A percentile compares a stretch with the other conserved stretches of the same genome.
phyloP scores from a whole-genome alignment of 2,888 invertebrate genomes.

The Psylliodes chrysocephalus region DNA sequence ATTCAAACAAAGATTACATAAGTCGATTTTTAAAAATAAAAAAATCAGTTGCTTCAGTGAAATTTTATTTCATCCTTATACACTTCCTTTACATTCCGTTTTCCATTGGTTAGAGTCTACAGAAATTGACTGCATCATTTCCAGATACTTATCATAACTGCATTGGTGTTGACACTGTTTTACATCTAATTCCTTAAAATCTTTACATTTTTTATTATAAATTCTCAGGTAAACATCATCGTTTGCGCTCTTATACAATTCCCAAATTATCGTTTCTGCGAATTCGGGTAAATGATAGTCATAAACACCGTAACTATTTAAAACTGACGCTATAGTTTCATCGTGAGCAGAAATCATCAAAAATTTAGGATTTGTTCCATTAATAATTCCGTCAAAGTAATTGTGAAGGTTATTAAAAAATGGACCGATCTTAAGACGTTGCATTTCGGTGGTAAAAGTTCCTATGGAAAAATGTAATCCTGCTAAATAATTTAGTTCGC shows the following conservation, averaged over 20 bases:
- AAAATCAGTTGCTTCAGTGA: too few species aligned
- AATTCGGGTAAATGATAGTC: slow-evolving; percentile 76
- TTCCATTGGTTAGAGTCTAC: slow-evolving; percentile 67
- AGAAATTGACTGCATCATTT: not conserved
- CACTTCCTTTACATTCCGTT: slow-evolving; percentile 72
- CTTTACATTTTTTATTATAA: slow-evolving; percentile 73
- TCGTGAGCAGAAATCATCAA: slow-evolving; percentile 86
- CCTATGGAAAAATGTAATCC: slow-evolving; percentile 69
- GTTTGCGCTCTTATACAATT: slow-evolving; percentile 65
- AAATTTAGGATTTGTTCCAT: slow-evolving; percentile 65
- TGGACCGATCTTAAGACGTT: slow-evolving; percentile 71
- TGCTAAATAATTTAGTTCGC: slow-evolving; percentile 68
- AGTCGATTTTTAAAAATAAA: too few species aligned
- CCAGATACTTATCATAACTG: not conserved
- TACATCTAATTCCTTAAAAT: not conserved
- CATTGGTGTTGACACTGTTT: not conserved
- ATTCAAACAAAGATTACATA: too few species aligned
- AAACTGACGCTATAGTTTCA: slow-evolving; percentile 77
- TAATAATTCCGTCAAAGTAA: slow-evolving; percentile 66
- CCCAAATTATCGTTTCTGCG: slow-evolving; percentile 75
- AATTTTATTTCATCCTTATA: too few species aligned
- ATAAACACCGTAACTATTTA: slow-evolving; percentile 77
- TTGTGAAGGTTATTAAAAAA: slow-evolving; percentile 76
- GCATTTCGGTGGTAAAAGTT: slow-evolving; percentile 69
- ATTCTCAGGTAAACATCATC: slow-evolving; percentile 53